Evolutionary conservation across 2,888 invertebrate genomes (phyloP).

Genomic region (Nezara viridula): DNA sequence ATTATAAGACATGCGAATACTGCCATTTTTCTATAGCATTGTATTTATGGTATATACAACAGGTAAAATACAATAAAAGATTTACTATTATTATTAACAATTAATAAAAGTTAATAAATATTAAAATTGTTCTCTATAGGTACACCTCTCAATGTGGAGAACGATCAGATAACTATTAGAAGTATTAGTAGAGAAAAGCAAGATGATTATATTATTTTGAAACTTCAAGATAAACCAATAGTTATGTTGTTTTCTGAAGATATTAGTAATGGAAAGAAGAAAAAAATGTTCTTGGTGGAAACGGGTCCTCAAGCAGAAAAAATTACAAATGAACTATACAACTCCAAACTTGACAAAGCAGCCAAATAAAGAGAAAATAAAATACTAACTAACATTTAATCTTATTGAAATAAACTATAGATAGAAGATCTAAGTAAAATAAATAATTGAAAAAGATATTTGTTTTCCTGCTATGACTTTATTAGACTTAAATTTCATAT

Average conservation of each 20-base stretch:
- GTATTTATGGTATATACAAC: background rate
- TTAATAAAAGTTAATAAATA: background rate
- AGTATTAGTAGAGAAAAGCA: slow-evolving; percentile 40
- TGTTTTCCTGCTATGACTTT: too few relatives aligned
- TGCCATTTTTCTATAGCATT: background rate
- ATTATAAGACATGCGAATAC: background rate
- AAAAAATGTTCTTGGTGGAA: background rate
- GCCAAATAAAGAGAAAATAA: background rate
- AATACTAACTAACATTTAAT: too few relatives aligned
- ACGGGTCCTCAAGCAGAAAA: slow-evolving; percentile 34
- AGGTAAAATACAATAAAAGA: too few relatives aligned
- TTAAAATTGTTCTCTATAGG: background rate
- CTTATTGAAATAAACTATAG: too few relatives aligned
- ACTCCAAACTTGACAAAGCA: background rate
- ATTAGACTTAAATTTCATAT: too few relatives aligned
- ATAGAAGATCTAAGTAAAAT: too few relatives aligned
- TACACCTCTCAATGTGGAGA: background rate
- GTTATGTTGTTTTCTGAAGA: slow-evolving; percentile 40
- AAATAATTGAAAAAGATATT: too few relatives aligned
- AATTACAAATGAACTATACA: background rate
- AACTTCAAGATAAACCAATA: slow-evolving; percentile 32
- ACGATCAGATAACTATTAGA: slow-evolving; percentile 40
- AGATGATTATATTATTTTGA: slow-evolving; percentile 36
- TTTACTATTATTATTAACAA: background rate
- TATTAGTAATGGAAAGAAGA: slow-evolving; percentile 24